Evolutionary conservation across 2,113 vertebrate species (phyloP), one percentile per base, ranked within the genome.

Genomic region (Pollachius pollachius): DNA sequence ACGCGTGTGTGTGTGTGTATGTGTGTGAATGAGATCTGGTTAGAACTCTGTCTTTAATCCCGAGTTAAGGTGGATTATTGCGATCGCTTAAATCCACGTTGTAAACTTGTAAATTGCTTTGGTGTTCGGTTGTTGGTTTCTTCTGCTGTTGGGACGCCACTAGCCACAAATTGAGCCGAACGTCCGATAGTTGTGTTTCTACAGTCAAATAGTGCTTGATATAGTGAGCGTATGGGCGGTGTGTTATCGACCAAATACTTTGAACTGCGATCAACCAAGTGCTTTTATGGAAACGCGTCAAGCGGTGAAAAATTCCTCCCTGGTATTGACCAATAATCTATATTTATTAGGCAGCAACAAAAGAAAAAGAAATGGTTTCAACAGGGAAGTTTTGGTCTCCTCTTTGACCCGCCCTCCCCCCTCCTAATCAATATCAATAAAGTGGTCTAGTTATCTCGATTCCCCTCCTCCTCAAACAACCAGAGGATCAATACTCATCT

Each of bases 401-500:
- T 62, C 61, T 74, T 75, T 80, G 73, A 68, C 76, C 79, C 75
- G 3, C 15, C 75, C 63, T 13, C 41, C 41, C 9, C 41, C 41
- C 41, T 48, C 41, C 41, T 48, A 74, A 85, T 88, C 79, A 85
- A 88, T 88, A 87, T 67, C 77, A 85, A 86, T 89, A 84, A 83
- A 87, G 70, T 68, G 66, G 37, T 78, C 70, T 75, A 82, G 87
- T 89, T 87, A 89, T 89, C 85, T 85, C 11, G 41, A 75, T 86
- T 87, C 81, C 15, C 56, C 65, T 48, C 71, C 73, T 75, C 81
- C 64, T 84, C 83, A 67, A 85, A 82, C 76, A 83, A 72, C 81
- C 13, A 61, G 65, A 13, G 62, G 79, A 89, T 90, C 88, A 90
- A 90, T 89, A 89, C 83, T 74, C 87, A 88, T 88, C 87, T 81